Evolutionary conservation across 2,113 vertebrate genomes (phyloP).

Genomic region (Onychostoma macrolepis): DNA sequence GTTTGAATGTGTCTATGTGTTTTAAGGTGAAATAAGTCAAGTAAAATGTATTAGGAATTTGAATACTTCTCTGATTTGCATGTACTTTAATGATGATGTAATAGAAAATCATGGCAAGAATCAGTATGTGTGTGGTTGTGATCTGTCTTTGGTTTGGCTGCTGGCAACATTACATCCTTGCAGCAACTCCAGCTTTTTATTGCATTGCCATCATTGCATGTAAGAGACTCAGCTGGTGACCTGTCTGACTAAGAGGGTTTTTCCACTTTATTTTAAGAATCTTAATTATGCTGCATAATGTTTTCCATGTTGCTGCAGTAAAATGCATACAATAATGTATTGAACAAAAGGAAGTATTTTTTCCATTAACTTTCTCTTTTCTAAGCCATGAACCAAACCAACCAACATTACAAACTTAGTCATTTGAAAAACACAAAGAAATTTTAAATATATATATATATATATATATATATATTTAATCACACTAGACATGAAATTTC

Average conservation of each 20-base stretch:
- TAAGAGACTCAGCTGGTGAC: background rate
- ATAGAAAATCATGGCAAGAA: conserved; percentile 26
- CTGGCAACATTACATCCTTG: conserved; percentile 40
- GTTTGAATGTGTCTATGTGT: background rate
- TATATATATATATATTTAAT: background rate
- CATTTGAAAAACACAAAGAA: background rate
- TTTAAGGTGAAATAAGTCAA: background rate
- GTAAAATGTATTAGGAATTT: too few relatives aligned
- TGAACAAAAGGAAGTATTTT: background rate
- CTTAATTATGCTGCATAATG: background rate
- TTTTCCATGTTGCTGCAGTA: background rate
- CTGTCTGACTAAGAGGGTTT: background rate
- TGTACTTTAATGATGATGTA: background rate
- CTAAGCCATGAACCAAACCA: background rate
- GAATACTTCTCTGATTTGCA: background rate
- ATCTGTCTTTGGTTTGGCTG: conserved; percentile 41
- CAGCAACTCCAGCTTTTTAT: conserved; percentile 39
- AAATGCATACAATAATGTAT: background rate
- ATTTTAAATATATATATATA: too few relatives aligned
- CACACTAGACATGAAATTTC: background rate
- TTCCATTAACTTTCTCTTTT: background rate
- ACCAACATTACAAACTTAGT: background rate
- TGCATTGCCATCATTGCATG: conserved; percentile 11
- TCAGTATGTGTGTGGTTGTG: conserved; percentile 15
- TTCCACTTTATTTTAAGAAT: background rate